Evolutionary conservation across 2,113 vertebrate species (phyloP).

Genomic region (Megaceryle maxima): DNA sequence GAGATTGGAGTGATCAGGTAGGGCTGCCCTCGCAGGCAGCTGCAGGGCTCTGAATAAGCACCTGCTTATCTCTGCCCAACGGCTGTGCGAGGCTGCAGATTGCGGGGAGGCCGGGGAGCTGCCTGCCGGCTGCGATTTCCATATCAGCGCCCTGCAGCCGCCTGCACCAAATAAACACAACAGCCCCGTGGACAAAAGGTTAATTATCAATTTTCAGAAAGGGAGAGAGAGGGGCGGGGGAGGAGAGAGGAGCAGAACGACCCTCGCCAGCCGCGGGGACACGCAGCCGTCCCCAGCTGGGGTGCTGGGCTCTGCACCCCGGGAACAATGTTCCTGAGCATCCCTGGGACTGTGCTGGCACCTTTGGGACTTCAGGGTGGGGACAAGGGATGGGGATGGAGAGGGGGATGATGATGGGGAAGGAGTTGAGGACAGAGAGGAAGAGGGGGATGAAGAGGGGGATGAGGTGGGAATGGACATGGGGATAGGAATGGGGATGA

Average conservation of each 20-base stretch:
- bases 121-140: slow-evolving; percentile 83
- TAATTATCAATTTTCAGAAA: slow-evolving; percentile 85
- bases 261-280: not conserved
- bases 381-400: not conserved
- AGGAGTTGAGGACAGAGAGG: not conserved
- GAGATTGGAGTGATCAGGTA: slow-evolving; percentile 76
- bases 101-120: slow-evolving; percentile 71
- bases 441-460: not conserved
- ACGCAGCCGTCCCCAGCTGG: fast-evolving
- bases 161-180: slow-evolving; percentile 78
- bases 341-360: not conserved
- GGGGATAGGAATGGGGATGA: not conserved
- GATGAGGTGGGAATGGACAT: no score
- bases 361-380: not conserved
- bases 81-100: slow-evolving; percentile 74
- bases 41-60: slow-evolving; percentile 63
- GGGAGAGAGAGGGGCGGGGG: slow-evolving; percentile 11
- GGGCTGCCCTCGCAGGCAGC: slow-evolving; percentile 50
- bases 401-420: not conserved
- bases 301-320: not conserved
- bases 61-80: slow-evolving; percentile 84
- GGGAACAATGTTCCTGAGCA: fast-evolving
- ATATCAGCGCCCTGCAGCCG: slow-evolving; percentile 86
- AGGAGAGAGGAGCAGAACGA: not conserved
- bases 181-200: slow-evolving; percentile 81